Conservation (phyloP, 2,797 vertebrate genomes). For the Hyperoplus immaculatus region DNA sequence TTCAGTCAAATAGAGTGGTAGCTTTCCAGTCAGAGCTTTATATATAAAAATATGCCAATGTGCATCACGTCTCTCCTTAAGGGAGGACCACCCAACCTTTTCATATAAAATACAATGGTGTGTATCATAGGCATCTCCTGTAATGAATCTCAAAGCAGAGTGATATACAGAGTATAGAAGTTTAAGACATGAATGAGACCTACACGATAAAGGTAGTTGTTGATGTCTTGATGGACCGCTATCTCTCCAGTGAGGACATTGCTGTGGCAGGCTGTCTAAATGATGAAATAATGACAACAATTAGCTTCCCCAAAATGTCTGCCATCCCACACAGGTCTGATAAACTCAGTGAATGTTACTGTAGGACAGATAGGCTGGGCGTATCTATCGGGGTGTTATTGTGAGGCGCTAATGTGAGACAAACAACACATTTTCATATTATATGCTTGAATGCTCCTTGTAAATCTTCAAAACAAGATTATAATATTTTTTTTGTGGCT, state of each 20-base stretch:
- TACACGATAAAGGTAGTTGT: conserved; percentile 10
- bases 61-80: too few relatives aligned
- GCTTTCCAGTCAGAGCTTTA: too few relatives aligned
- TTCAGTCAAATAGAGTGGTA: too few relatives aligned
- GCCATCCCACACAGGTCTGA: conserved; percentile 17
- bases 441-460: conserved; percentile 10
- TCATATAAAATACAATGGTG: too few relatives aligned
- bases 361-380: conserved; percentile 14
- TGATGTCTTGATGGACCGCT: conserved; percentile 36
- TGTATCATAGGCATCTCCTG: too few relatives aligned
- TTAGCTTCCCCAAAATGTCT: conserved; percentile 38
- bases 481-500: conserved; percentile 2
- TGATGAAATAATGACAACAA: conserved; percentile 42
- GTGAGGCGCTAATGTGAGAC: conserved; percentile 29
- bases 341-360: conserved; percentile 9
- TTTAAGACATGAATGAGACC: too few relatives aligned
- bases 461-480: conserved; percentile 32
- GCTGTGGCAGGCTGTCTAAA: conserved; percentile 15
- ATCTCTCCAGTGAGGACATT: conserved; percentile 21
- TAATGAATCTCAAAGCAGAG: too few relatives aligned
- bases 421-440: conserved; percentile 10
- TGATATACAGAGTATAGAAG: too few relatives aligned
- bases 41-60: too few relatives aligned
- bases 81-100: too few relatives aligned
- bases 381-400: conserved; percentile 40